Evolutionary conservation across 2,797 vertebrate species (phyloP), one percentile per base, ranked within the genome.

Genomic region (Thunnus albacares): DNA sequence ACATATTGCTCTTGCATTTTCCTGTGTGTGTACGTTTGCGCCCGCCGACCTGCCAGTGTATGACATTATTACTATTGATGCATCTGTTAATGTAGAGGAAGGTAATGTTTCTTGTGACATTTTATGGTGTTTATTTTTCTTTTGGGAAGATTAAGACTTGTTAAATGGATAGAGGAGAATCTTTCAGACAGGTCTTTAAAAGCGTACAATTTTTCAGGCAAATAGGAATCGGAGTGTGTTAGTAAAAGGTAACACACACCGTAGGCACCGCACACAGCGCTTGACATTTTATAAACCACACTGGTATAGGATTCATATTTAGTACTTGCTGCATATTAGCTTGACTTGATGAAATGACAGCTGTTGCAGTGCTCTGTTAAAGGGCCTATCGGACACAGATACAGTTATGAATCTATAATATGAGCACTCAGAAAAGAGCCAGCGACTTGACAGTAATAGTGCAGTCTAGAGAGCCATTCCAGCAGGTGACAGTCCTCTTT

Each of bases 401-500:
- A 88, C 89, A 74, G 89, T 91, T 94, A 90, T 93, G 90, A 92
- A 93, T 93, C 86, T 87, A 87, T 91, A 92, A 92, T 92, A 90
- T 70, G 85, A 93, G 88, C 91, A 90, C 91, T 93, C 84, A 91
- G 88, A 92, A 90, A 87, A 87, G 82, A 87, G 82, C 80, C 90
- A 63, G 84, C 33, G 59, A 85, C 83, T 88, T 93, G 91, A 93
- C 93, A 93, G 92, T 94, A 89, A 92, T 93, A 90, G 87, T 87
- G 77, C 67, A 60, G 92, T 75, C 87, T 81, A 89, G 92, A 91
- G 90, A 92, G 92, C 89, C 85, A 82, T 92, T 93, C 89, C 71
- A 89, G 92, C 94, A 94, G 93, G 94, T 94, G 94, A 92, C 92
- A 81, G 88, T 93, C 93, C 87, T 92, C 92, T 91, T 91, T 91